Percentiles rank a stretch among this genome's conserved stretches.
phyloP scores from a whole-genome alignment of 2,888 invertebrate genomes.

The Oxycera nigricornis region DNA sequence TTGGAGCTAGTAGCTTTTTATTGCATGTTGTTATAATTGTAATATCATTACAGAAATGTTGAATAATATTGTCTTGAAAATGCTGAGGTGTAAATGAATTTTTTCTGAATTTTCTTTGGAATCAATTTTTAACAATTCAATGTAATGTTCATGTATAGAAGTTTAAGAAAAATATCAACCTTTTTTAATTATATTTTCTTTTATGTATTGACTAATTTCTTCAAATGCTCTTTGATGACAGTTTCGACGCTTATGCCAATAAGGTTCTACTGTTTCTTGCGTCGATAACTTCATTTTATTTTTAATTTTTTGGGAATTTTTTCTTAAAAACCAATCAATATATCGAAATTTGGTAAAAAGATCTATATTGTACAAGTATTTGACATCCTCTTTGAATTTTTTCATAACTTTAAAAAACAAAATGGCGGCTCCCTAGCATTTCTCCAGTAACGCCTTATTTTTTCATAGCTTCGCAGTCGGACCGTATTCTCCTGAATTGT shows the following conservation, averaged over 20 bases:
- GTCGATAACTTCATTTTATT: not conserved
- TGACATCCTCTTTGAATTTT: not conserved
- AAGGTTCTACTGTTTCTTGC: not conserved
- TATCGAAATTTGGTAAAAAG: no score
- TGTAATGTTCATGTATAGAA: no score
- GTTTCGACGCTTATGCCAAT: not conserved
- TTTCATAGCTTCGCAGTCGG: no score
- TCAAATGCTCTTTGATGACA: not conserved
- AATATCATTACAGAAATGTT: not conserved
- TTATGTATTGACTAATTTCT: not conserved
- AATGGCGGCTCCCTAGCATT: not conserved
- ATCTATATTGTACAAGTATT: not conserved
- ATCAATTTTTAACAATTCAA: no score
- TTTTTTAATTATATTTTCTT: not conserved
- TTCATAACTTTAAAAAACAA: no score
- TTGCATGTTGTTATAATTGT: not conserved
- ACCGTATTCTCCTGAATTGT: no score
- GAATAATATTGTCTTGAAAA: not conserved
- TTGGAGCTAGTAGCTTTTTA: not conserved
- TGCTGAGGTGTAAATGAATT: no score
- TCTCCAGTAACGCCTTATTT: not conserved
- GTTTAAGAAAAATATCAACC: not conserved
- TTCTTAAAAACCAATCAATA: no score
- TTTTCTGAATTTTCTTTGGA: no score
- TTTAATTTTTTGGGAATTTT: no score